These are phyloP conservation scores for Gonioctena quinquepunctata DNA, from an alignment of 1,140 invertebrate species.

Conservation along the genomic window DNA sequence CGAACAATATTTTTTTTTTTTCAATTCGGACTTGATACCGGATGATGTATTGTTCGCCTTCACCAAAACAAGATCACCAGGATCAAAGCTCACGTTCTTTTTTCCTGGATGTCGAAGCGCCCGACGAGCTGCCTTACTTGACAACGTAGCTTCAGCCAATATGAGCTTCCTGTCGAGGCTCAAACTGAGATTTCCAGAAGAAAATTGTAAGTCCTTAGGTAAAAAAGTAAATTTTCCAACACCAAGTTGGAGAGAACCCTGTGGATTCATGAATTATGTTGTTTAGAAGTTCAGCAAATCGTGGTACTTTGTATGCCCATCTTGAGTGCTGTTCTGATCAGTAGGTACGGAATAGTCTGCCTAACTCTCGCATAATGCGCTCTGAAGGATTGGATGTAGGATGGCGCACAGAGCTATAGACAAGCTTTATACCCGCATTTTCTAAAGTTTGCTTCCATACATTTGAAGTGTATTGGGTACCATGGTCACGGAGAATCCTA, in stretches of 20 bases:
- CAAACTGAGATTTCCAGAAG: neutral
- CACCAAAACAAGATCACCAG: neutral
- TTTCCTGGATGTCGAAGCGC: neutral
- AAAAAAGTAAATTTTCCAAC: no score
- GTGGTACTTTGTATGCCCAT: slow-evolving; percentile 10
- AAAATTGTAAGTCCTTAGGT: neutral
- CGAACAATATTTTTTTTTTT: neutral
- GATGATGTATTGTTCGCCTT: neutral
- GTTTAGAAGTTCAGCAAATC: slow-evolving; percentile 8
- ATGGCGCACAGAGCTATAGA: slow-evolving; percentile 11
- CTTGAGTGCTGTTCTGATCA: slow-evolving; percentile 14
- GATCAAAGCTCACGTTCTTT: neutral
- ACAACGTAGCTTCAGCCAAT: no score
- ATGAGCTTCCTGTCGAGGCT: no score
- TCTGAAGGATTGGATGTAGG: slow-evolving; percentile 1
- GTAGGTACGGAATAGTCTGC: slow-evolving; percentile 7
- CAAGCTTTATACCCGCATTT: neutral
- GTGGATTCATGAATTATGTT: slow-evolving; percentile 15
- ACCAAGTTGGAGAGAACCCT: slow-evolving; percentile 1
- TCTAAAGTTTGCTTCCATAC: slow-evolving; percentile 5
- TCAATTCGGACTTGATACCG: neutral
- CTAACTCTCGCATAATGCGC: slow-evolving; percentile 11
- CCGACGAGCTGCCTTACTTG: neutral
- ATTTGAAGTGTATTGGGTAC: slow-evolving; percentile 12
- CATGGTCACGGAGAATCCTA: neutral